Conservation (phyloP, 2,797 vertebrate genomes). For the Xenopus petersii region DNA sequence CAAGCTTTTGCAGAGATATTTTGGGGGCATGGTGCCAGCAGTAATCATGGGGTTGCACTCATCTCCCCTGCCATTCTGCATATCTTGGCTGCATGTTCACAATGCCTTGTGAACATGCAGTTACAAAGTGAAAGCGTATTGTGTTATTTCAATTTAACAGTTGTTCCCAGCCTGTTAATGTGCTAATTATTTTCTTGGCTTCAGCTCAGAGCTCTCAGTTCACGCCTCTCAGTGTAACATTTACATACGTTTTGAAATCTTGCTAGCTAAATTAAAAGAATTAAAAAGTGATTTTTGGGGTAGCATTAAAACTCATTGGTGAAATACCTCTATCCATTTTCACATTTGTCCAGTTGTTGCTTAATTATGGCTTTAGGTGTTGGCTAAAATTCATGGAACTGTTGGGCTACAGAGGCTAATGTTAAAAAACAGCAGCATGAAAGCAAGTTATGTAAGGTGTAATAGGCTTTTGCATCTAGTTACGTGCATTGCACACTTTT, state of each 20-base stretch:
- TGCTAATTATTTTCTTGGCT: constrained; percentile 39
- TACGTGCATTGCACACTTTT: too few species aligned
- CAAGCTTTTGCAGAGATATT: too few species aligned
- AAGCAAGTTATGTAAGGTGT: too few species aligned
- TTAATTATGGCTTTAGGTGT: too few species aligned
- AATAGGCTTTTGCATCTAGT: too few species aligned
- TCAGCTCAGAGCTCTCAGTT: constrained; percentile 36
- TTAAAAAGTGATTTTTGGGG: neutral
- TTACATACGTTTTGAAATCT: constrained; percentile 23
- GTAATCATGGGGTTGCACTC: neutral
- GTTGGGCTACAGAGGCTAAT: too few species aligned
- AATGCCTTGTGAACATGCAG: constrained; percentile 15
- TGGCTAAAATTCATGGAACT: too few species aligned
- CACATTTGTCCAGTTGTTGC: too few species aligned
- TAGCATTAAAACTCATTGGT: neutral
- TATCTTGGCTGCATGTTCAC: constrained; percentile 8
- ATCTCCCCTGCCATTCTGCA: neutral
- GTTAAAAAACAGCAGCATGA: too few species aligned
- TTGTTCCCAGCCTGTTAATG: constrained; percentile 51
- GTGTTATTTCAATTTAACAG: constrained; percentile 36
- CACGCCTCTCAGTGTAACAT: constrained; percentile 38
- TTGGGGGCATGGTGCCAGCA: too few species aligned
- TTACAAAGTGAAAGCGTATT: constrained; percentile 14
- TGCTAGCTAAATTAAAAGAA: constrained; percentile 7
- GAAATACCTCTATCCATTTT: too few species aligned